These are phyloP conservation scores for Castor canadensis DNA, from an alignment of 2,113 vertebrate genomes.

Conservation along the genomic window DNA sequence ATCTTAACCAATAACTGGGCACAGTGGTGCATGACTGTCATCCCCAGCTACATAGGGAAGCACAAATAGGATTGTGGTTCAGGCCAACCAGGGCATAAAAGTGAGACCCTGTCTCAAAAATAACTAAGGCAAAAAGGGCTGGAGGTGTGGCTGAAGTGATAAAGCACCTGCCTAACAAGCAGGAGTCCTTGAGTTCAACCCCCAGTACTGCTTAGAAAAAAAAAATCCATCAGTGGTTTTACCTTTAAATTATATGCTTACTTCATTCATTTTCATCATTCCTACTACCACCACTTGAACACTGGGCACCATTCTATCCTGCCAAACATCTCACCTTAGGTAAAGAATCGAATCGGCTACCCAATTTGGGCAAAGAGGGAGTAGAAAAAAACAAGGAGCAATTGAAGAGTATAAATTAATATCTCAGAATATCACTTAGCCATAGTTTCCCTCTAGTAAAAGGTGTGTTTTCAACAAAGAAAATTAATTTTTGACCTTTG, in stretches of 20 bases:
- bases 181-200: too few relatives aligned
- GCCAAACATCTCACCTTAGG: background rate
- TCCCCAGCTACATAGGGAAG: too few relatives aligned
- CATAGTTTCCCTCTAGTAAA: background rate
- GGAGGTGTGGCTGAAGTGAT: too few relatives aligned
- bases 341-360: background rate
- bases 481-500: background rate
- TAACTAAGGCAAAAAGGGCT: too few relatives aligned
- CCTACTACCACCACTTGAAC: background rate
- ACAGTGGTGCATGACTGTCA: too few relatives aligned
- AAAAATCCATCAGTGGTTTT: background rate
- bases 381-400: background rate
- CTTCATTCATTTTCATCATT: background rate
- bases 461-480: background rate
- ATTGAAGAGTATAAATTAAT: background rate
- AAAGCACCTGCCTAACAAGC: too few relatives aligned
- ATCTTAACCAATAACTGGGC: too few relatives aligned
- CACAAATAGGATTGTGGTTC: too few relatives aligned
- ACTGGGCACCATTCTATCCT: background rate
- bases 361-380: background rate
- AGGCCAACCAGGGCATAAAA: too few relatives aligned
- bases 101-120: too few relatives aligned
- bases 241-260: background rate
- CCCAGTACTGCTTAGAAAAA: too few relatives aligned
- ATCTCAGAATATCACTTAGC: conserved; percentile 13